Base-by-base conservation (phyloP, 2,888 invertebrate species). In the Heliothis peltigera region DNA sequence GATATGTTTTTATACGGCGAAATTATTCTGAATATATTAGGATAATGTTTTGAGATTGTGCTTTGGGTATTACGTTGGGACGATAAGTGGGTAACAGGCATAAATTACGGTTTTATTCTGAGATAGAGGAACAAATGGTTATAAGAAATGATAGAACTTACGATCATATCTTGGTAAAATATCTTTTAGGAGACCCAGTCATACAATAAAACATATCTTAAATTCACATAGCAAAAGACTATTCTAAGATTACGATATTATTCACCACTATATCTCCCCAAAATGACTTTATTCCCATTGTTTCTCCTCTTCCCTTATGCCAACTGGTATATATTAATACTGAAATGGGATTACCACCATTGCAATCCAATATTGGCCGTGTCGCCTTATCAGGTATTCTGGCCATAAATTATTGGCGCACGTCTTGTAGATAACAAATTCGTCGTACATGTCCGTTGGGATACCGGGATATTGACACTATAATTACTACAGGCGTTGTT, bases 391-490 rank as follows among this genome's bases (percentile, higher is more conserved):
- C 70, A 79, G 73, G 69, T 81, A 79, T 75, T 80, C 77, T 74
- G 65, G 70, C 73, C 70, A 80, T 85, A 83, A 86, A 83, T 83
- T 84, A 83, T 72, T 70, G 55, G 66, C 51, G 54, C 22, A 68
- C 61, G 62, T 66, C 60, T 69, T 63, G 35, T 12, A 57, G 64
- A 69, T 78, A 75, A 56, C 66, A 73, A 72, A 77, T 76, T 77
- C 55, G 68, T 77, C 73, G 64, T 67, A 57, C 64, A 64, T 63
- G 62, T 62, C 65, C 70, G 54, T 55, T 48, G 64, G 70, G 70
- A 70, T 32, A 25, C 32, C 18, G 18, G 19, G 25, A 61, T 67
- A 56, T 65, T 67, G 58, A 67, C 46, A 6, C 56, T 18, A 47
- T 72, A 56, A 53, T 57, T 43, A 59, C 19, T 54, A 17, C 12